These are phyloP conservation scores for Malaclemys terrapin DNA, from an alignment of 2,113 vertebrate genomes.

Conservation along the genomic window DNA sequence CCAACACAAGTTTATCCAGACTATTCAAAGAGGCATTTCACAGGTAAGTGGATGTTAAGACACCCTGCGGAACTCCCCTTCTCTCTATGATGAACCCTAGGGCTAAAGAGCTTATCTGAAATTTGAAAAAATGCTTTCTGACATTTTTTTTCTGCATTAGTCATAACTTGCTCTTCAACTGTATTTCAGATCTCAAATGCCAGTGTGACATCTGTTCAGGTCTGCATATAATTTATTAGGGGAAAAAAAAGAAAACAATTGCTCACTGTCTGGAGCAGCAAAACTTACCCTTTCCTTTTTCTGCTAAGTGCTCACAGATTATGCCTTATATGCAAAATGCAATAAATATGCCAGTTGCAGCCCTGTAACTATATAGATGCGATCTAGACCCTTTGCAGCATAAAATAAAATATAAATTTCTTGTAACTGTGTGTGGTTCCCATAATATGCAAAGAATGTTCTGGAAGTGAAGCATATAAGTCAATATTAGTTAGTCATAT, in stretches of 20 bases:
- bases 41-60: slow-evolving; percentile 70
- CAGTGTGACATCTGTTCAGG: slow-evolving; percentile 83
- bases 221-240: slow-evolving; percentile 81
- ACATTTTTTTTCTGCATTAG: slow-evolving; percentile 81
- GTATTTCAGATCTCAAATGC: slow-evolving; percentile 84
- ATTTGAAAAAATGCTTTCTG: slow-evolving; percentile 79
- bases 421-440: slow-evolving; percentile 58
- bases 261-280: slow-evolving; percentile 49
- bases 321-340: slow-evolving; percentile 32
- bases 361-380: slow-evolving; percentile 3
- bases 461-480: slow-evolving; percentile 42
- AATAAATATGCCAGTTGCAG: slow-evolving; percentile 61
- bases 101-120: slow-evolving; percentile 85
- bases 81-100: slow-evolving; percentile 69
- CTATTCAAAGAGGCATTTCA: slow-evolving; percentile 69
- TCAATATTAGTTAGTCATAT: not conserved
- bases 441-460: slow-evolving; percentile 46
- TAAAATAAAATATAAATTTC: slow-evolving; percentile 9
- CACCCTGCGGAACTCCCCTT: slow-evolving; percentile 53
- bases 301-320: slow-evolving; percentile 31
- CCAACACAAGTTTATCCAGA: slow-evolving; percentile 69
- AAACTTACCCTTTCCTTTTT: slow-evolving; percentile 41
- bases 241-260: slow-evolving; percentile 76
- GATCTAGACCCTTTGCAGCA: slow-evolving; percentile 5
- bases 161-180: slow-evolving; percentile 84